Evolutionary conservation across 1,140 invertebrate species (phyloP), one percentile per base, ranked within the genome.

Genomic region (Acromyrmex heyeri): DNA sequence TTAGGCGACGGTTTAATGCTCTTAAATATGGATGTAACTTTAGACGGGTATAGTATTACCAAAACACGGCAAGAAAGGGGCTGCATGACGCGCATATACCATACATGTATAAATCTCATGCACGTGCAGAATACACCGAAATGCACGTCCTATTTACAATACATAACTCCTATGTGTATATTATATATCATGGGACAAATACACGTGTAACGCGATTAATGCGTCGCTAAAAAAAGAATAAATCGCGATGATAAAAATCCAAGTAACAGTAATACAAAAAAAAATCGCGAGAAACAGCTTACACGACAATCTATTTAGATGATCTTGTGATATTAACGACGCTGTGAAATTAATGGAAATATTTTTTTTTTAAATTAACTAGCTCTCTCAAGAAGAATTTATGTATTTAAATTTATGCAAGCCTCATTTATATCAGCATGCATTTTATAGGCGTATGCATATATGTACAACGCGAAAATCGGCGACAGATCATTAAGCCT

Each of bases 31-130:
- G 65, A 61, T 44, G 93, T 93, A 94, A 94, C 83, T 90, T 91
- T 92, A 95, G 94, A 93, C 91, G 93, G 92, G 93, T 94, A 93
- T 95, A 92, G 70, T 85, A 86, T 95, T 95, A 92, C 94, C 83
- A 92, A 94, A 94, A 93, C 92, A 94, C 61, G 69, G 67, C 87
- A 67, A 65, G 88, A 86, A 86, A 91, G 55, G 81, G 88, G 75
- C 30, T 78, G 50, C 87, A 73, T 57, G 67, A 38, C 64, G 30
- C 62, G 8, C 55, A 69, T 34, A 34, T 34, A 38, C 18, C 27
- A 65, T 65, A 53, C 10, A 67, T 48, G 30, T 38, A 69, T 38
- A 55, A 69, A 81, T 81, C 14, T 7, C 16, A 14, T 70, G 48
- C 30, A 57, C 50, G 16, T 62, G 30, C 44, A 65, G 12, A 30